Base-by-base conservation (phyloP, 2,113 vertebrate genomes). In the Raphicerus campestris region DNA sequence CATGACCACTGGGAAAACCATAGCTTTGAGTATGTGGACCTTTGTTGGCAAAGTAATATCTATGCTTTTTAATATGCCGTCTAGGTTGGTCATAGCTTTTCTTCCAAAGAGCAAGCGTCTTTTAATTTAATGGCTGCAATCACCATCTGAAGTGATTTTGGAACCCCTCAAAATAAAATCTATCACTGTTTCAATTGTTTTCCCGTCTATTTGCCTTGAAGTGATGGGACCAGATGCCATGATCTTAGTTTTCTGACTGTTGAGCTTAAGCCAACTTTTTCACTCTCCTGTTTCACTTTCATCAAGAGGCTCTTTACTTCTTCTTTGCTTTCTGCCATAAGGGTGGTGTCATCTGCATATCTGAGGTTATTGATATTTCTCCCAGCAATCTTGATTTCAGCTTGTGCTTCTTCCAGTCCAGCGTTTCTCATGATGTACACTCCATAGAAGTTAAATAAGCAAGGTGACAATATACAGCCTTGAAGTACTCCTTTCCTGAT, bases 391-490 rank as follows among this genome's bases (percentile, higher is more conserved):
- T 35, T 35, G n/a, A 70, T 22, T 70, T 9, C 63, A 70, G n/a
- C n/a, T 35, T 70, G 63, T 70, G 66, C 9, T 70, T 70, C 66
- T 0, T 70, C n/a, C n/a, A 70, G 17, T 19, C 66, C 4, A 35
- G n/a, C 2, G 1, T 70, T 70, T 22, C 4, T 0, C 66, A 70
- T 70, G 66, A 70, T 70, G n/a, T 70, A 70, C 0, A 22, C 5
- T 35, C 9, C n/a, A 70, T 35, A 22, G 3, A 70, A 70, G 19
- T 22, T 39, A 39, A 70, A 39, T 35, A 10, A 35, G n/a, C 66
- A 70, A 9, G 8, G n/a, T 35, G 63, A 70, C 63, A 35, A 22
- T 35, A 70, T 70, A 70, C n/a, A 35, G 63, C 63, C 19, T 70
- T 70, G 63, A 35, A 0, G 1, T 5, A 35, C 63, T 70, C 63